phyloP scores from a whole-genome alignment of 1,140 invertebrate species.

The Armadillidium nasatum region DNA sequence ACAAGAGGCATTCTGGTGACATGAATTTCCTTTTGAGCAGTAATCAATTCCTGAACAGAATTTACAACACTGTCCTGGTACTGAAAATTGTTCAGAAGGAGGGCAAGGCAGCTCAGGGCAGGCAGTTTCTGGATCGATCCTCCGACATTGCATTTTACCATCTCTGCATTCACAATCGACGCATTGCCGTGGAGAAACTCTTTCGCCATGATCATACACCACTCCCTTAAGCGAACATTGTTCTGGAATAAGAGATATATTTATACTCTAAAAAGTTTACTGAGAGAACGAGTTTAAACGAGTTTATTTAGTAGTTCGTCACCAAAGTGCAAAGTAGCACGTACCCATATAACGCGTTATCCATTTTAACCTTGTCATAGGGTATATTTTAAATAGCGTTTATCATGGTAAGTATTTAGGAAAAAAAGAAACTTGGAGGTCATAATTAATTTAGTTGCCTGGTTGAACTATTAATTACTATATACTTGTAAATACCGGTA shows the following conservation, averaged over 20 bases:
- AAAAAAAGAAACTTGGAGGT: too few relatives aligned
- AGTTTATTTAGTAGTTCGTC: too few relatives aligned
- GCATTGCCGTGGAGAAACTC: slow-evolving; percentile 63
- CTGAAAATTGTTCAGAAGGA: slow-evolving; percentile 66
- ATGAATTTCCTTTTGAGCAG: slow-evolving; percentile 73
- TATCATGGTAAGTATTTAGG: too few relatives aligned
- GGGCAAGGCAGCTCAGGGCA: slow-evolving; percentile 79
- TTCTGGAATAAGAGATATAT: slow-evolving; percentile 53
- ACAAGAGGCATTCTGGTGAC: slow-evolving; percentile 76
- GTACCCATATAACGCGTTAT: too few relatives aligned
- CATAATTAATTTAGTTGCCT: too few relatives aligned
- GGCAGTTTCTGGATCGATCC: slow-evolving; percentile 64
- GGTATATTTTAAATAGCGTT: too few relatives aligned
- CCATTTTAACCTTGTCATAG: too few relatives aligned
- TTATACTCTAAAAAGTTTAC: neutral
- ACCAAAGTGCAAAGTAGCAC: too few relatives aligned
- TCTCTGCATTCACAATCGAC: slow-evolving; percentile 70
- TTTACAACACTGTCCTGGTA: slow-evolving; percentile 81
- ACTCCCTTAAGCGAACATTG: slow-evolving; percentile 70
- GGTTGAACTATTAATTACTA: too few relatives aligned
- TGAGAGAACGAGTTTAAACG: neutral
- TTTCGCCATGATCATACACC: slow-evolving; percentile 77
- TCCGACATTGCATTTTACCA: slow-evolving; percentile 71
- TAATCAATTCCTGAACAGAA: slow-evolving; percentile 89
- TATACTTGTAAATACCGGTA: too few relatives aligned